Conservation (phyloP, 2,113 vertebrate species). For the Halichoeres trimaculatus region DNA sequence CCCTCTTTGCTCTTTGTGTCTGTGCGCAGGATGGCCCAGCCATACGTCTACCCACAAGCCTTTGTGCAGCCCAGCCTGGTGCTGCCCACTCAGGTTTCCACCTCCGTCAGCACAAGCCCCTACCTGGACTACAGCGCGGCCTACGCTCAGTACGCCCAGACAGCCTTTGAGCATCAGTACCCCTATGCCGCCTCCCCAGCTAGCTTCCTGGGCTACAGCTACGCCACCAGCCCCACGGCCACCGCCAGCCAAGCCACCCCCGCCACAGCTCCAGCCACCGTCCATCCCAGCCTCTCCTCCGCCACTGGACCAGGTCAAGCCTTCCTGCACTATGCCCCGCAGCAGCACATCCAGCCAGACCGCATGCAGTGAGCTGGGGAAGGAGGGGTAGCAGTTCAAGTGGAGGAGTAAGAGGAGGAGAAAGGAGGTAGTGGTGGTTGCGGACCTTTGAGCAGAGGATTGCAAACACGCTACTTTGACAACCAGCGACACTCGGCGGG, state of each 20-base stretch:
- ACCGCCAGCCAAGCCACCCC: conserved; percentile 71
- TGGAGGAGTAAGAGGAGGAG: neutral
- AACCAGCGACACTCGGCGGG: conserved; percentile 38
- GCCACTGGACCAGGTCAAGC: conserved; percentile 75
- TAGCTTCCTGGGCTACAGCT: conserved; percentile 88
- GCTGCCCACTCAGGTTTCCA: conserved; percentile 88
- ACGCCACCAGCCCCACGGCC: conserved; percentile 84
- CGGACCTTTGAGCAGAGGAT: conserved; percentile 42
- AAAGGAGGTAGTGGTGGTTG: neutral
- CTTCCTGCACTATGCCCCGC: conserved; percentile 91
- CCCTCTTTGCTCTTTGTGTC: conserved; percentile 40
- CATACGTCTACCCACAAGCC: conserved; percentile 91
- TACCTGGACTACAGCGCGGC: conserved; percentile 92
- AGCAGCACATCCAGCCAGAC: conserved; percentile 92
- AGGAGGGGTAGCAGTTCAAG: neutral
- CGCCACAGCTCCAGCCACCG: conserved; percentile 72
- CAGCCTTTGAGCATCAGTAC: conserved; percentile 94
- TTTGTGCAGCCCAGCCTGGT: conserved; percentile 93
- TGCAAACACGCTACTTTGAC: conserved; percentile 25
- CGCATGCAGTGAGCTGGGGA: conserved; percentile 87
- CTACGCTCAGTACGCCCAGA: conserved; percentile 90
- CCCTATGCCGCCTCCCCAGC: conserved; percentile 91
- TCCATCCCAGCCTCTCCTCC: conserved; percentile 81
- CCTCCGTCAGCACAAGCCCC: conserved; percentile 86
- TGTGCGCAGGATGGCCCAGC: conserved; percentile 88